These are phyloP conservation scores for Sitobion miscanthi DNA, from an alignment of 1,140 invertebrate species.

Conservation along the genomic window DNA sequence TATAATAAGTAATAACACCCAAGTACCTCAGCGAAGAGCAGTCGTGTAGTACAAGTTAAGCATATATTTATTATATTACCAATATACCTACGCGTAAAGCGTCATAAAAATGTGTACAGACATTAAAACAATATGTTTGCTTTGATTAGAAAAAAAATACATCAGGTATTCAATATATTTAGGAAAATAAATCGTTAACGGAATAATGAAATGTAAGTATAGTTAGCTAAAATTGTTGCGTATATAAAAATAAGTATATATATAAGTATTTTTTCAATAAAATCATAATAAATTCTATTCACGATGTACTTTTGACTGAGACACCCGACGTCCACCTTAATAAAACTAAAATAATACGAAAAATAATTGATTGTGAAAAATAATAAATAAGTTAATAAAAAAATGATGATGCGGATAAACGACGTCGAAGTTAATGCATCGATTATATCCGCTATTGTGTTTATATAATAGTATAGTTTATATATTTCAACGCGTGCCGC, in stretches of 20 bases:
- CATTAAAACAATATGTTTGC: neutral
- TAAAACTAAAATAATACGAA: neutral
- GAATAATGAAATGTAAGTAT: neutral
- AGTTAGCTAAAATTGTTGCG: too few species aligned
- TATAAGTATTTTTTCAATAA: neutral
- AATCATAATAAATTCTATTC: neutral
- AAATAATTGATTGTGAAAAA: constrained; percentile 24
- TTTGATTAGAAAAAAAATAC: neutral
- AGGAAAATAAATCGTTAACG: neutral
- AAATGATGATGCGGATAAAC: neutral
- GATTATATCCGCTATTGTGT: neutral
- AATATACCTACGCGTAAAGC: neutral
- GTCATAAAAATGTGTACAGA: neutral
- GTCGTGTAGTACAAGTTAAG: neutral
- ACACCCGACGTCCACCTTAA: neutral
- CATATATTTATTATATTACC: neutral
- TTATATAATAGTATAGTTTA: neutral
- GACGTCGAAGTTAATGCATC: neutral
- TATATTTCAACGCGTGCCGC: neutral
- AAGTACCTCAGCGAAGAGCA: neutral
- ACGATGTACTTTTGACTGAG: neutral
- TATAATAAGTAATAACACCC: neutral
- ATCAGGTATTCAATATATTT: neutral
- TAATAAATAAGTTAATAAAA: neutral
- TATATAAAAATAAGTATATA: neutral